Conservation (phyloP, 1,140 invertebrate genomes). For the Macrosteles quadrilineatus region DNA sequence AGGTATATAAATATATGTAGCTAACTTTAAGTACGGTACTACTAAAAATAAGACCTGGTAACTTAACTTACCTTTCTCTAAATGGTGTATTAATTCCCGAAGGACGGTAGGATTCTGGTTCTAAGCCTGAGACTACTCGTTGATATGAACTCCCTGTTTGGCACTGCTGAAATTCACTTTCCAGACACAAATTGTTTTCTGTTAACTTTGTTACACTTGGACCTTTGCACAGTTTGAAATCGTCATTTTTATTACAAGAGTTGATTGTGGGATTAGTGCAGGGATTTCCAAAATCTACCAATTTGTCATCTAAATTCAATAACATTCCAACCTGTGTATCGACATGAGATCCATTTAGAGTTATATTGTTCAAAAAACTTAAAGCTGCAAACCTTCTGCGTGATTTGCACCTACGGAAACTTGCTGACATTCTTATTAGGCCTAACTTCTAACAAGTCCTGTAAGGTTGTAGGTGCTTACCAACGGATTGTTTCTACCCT, state of each 20-base stretch:
- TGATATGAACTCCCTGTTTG: not conserved
- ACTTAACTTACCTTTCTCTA: slow-evolving; percentile 36
- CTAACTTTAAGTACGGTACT: too few relatives aligned
- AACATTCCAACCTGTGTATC: slow-evolving; percentile 71
- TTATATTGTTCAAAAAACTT: slow-evolving; percentile 92
- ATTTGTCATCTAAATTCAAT: slow-evolving; percentile 39
- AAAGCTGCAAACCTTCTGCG: slow-evolving; percentile 80
- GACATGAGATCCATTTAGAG: slow-evolving; percentile 85
- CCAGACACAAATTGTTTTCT: not conserved
- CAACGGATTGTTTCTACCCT: too few relatives aligned
- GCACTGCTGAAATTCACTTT: not conserved
- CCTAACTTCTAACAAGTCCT: too few relatives aligned
- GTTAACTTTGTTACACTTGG: not conserved
- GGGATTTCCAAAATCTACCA: slow-evolving; percentile 35
- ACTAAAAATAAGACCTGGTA: too few relatives aligned
- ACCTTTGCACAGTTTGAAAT: not conserved
- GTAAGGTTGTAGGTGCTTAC: too few relatives aligned
- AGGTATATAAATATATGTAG: too few relatives aligned
- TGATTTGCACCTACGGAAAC: slow-evolving; percentile 22
- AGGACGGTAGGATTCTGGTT: slow-evolving; percentile 33
- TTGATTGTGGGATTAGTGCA: not conserved
- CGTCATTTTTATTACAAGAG: not conserved
- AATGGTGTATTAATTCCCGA: slow-evolving; percentile 34
- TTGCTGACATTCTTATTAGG: not conserved
- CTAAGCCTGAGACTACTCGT: too few relatives aligned